Conservation (phyloP, 2,797 vertebrate species). For the Microctenopoma lineatum region DNA sequence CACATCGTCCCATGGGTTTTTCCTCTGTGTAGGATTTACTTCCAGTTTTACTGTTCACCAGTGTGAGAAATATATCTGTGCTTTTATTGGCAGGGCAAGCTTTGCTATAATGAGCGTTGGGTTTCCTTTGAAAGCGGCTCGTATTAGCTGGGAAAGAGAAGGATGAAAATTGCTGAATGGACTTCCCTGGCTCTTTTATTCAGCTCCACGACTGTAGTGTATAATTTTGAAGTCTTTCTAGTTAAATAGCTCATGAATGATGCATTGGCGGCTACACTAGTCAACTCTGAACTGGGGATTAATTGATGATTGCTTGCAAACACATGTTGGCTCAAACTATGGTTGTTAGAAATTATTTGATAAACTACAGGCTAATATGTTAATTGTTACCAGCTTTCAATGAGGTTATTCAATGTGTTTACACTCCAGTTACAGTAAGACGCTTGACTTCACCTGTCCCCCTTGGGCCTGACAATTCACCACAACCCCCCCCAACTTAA, state of each 20-base stretch:
- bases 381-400: slow-evolving; percentile 81
- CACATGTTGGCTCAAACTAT: slow-evolving; percentile 81
- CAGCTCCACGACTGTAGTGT: slow-evolving; percentile 42
- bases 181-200: slow-evolving; percentile 61
- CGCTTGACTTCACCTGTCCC: slow-evolving; percentile 72
- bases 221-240: slow-evolving; percentile 65
- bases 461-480: slow-evolving; percentile 43
- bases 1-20: slow-evolving; percentile 43
- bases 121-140: slow-evolving; percentile 74
- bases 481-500: slow-evolving; percentile 22
- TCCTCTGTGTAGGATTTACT: slow-evolving; percentile 51
- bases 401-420: slow-evolving; percentile 75
- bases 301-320: slow-evolving; percentile 79
- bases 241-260: slow-evolving; percentile 81
- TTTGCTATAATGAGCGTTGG: slow-evolving; percentile 73
- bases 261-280: slow-evolving; percentile 71
- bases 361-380: slow-evolving; percentile 84
- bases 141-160: slow-evolving; percentile 61
- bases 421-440: slow-evolving; percentile 79
- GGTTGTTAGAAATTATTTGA: slow-evolving; percentile 84
- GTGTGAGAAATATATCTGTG: slow-evolving; percentile 67
- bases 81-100: slow-evolving; percentile 74
- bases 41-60: slow-evolving; percentile 69
- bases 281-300: slow-evolving; percentile 80
- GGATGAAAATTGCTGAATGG: slow-evolving; percentile 63